These are phyloP conservation scores for Notiomystis cincta DNA, from an alignment of 2,113 vertebrate genomes.

Conservation along the genomic window DNA sequence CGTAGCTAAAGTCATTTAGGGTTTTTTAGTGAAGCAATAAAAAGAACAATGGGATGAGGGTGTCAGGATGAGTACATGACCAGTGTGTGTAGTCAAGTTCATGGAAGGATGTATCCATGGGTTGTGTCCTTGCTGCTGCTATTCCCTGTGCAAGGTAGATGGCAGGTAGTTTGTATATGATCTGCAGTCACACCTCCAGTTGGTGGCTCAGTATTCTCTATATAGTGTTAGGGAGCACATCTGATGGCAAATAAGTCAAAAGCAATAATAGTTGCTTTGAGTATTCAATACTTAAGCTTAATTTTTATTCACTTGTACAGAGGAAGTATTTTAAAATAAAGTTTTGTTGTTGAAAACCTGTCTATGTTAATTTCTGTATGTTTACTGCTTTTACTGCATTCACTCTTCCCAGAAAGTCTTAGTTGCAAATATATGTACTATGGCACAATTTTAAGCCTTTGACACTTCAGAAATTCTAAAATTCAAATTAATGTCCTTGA, in stretches of 20 bases:
- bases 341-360: not conserved
- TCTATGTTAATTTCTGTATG: not conserved
- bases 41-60: not conserved
- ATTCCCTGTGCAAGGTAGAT: not conserved
- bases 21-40: not conserved
- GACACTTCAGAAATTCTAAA: not conserved
- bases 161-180: not conserved
- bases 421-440: not conserved
- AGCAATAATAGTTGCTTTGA: not conserved
- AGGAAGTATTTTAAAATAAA: not conserved
- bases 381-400: not conserved
- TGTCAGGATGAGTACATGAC: not conserved
- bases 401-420: not conserved
- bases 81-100: not conserved
- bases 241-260: not conserved
- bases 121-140: not conserved
- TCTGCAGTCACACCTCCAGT: not conserved
- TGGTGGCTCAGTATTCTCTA: not conserved
- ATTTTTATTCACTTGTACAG: not conserved
- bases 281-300: not conserved
- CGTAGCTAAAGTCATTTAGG: not conserved
- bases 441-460: not conserved
- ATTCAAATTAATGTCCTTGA: not conserved
- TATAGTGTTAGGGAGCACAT: not conserved
- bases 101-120: not conserved